Evolutionary conservation across 2,113 vertebrate genomes (phyloP).

Genomic region (Paradoxurus hermaphroditus): DNA sequence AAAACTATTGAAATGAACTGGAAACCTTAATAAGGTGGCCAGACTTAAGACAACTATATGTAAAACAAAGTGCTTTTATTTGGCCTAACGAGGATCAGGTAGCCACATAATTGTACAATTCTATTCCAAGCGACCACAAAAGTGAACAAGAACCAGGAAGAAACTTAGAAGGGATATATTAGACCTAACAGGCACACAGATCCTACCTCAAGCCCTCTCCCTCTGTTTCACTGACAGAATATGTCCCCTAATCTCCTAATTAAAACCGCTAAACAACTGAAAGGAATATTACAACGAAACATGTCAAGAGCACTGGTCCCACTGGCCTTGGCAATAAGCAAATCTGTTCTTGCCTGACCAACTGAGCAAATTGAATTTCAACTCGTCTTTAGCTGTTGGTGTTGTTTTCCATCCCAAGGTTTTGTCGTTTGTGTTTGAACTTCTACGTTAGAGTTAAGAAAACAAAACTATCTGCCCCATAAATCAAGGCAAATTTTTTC

Average conservation of each 20-base stretch:
- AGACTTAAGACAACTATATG: constrained; percentile 6
- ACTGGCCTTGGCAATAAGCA: background rate
- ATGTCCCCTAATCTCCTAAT: background rate
- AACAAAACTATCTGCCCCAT: background rate
- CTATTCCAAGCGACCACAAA: background rate
- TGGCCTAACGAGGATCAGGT: background rate
- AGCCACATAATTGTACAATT: constrained; percentile 1
- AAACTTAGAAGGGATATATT: background rate
- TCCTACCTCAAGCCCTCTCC: background rate
- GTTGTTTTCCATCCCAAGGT: background rate
- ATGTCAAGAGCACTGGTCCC: background rate
- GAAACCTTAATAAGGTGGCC: background rate
- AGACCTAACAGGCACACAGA: background rate
- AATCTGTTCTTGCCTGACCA: background rate
- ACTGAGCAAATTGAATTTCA: constrained; percentile 34
- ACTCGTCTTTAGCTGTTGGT: background rate
- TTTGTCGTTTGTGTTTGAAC: constrained; percentile 40
- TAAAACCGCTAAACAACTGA: constrained; percentile 11
- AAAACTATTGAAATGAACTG: background rate
- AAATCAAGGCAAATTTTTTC: constrained; percentile 49
- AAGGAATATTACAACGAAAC: background rate
- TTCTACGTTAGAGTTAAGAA: constrained; percentile 4
- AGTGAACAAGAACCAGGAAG: background rate
- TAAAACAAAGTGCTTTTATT: background rate
- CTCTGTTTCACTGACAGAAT: background rate